Evolutionary conservation across 2,888 invertebrate genomes (phyloP), one percentile per base, ranked within the genome.

Genomic region (Harpalus rufipes): DNA sequence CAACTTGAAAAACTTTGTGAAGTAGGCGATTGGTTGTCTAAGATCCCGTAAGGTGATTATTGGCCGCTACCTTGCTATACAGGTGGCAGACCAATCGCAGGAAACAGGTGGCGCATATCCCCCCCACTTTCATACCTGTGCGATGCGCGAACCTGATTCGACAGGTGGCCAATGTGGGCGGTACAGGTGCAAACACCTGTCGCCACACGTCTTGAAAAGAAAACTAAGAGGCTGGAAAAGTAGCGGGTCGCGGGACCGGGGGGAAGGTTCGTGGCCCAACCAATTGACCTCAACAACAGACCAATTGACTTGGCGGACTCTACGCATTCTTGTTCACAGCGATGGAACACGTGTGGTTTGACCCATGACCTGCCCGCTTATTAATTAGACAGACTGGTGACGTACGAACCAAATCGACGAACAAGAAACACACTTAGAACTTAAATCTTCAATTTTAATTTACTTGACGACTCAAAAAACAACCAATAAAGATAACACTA

Each of bases 271-370:
- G 58, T 39, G 79, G 88, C 88, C 88, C 87, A 86, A 81, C 86
- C 86, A 88, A 84, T 88, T 88, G 87, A 88, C 91, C 88, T 87
- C 87, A 87, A 86, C 87, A 76, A 79, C 87, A 88, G 87, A 87
- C 86, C 87, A 87, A 87, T 87, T 87, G 87, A 87, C 87, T 87
- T 86, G 86, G 21, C 44, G 87, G 87, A 65, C 78, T 25, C 16
- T 14, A 82, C 88, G 88, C 88, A 87, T 86, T 87, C 87, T 88
- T 87, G 86, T 88, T 87, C 86, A 80, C 85, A 85, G 85, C 85
- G 86, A 86, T 87, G 86, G 88, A 87, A 87, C 87, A 87, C 88
- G 87, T 88, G 87, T 87, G 84, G 76, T 65, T 85, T 87, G 87
- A 87, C 86, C 79, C 80, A 18, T 68, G 85, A 80, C 85, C 61